Evolutionary conservation across 2,797 vertebrate genomes (phyloP), one percentile per base, ranked within the genome.

Genomic region (Karalla daura): DNA sequence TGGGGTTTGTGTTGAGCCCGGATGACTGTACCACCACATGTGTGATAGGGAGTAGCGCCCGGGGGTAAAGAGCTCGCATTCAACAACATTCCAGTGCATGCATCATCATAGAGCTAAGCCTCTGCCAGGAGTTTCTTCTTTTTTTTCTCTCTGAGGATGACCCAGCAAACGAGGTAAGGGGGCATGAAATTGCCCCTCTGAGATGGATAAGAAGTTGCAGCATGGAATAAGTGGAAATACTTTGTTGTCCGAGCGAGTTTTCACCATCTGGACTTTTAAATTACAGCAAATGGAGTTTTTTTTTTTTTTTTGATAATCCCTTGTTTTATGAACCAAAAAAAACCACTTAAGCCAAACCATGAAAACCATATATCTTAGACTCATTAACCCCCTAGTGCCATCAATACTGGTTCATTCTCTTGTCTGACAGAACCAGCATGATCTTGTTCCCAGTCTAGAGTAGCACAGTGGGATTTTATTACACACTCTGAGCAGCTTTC

Each of bases 131-230:
- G 33, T 41, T 74, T 76, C 40, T 61, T 79, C n/a, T n/a, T n/a
- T n/a, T n/a, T n/a, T n/a, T n/a, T n/a, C n/a, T n/a, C n/a, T n/a
- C 66, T 74, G 67, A 88, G 67, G 77, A 77, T 82, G 84, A 83
- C 87, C 85, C 70, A 44, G 79, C 85, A 80, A 66, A 87, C 12
- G 63, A 76, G 73, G 67, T 78, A 81, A 76, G 78, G 80, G 85
- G 72, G 73, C 78, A 83, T 86, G 81, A 85, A 89, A 90, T 86
- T 83, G 78, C 63, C 74, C 74, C 70, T 70, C 41, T 58, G 83
- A 85, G 84, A 80, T 55, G 70, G 60, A 72, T 61, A 41, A 83
- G 84, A 76, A 74, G 64, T 65, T 83, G 62, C 76, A 71, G 73
- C 68, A 20, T 43, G 12, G 74, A 74, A 74, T 70, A 61, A 81